Evolutionary conservation across 2,113 vertebrate species (phyloP), one percentile per base, ranked within the genome.

Genomic region (Aptenodytes forsteri): DNA sequence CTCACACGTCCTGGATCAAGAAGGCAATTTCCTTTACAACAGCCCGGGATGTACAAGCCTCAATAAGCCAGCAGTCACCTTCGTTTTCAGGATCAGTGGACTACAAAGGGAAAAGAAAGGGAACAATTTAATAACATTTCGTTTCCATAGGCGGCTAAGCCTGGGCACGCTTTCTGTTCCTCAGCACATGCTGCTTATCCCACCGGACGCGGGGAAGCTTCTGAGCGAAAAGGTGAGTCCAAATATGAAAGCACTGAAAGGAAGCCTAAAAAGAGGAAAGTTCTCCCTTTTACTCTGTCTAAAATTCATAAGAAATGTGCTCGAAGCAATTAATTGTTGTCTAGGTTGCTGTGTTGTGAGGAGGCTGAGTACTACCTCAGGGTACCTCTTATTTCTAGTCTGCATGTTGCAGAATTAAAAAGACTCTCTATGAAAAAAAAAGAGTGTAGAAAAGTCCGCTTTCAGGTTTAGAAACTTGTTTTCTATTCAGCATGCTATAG

Each of bases 191-290:
- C 3, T 19, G 62, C 62, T 88, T 11, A 34, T 87, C 76, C 80
- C 55, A 2, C 23, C 0, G 7, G 79, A 19, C 1, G 0, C 2
- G 2, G 54, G 71, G 65, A 84, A 73, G 7, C 52, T 83, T 26
- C 71, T 36, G 72, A 47, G 84, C 2, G 0, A 12, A 46, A 50
- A 87, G 59, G 55, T 25, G 70, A 89, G 38, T 27, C 61, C 3
- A 1, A 5, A 34, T 16, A 16, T 10, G 69, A 76, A 55, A 72
- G 66, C 16, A 21, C 54, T 64, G 71, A 62, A 82, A 84, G 29
- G 8, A 42, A 69, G 15, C 50, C 22, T 9, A 16, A 64, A 59
- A 49, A 11, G 32, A 49, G 81, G 52, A 18, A 40, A n/a, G 2
- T 47, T 52, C 15, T 62, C 17, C 32, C 19, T 59, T 42, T 8